A percentile compares a stretch with the other conserved stretches of the same genome.
Conservation (phyloP, 2,888 invertebrate genomes). For the Hartigia nigra region DNA sequence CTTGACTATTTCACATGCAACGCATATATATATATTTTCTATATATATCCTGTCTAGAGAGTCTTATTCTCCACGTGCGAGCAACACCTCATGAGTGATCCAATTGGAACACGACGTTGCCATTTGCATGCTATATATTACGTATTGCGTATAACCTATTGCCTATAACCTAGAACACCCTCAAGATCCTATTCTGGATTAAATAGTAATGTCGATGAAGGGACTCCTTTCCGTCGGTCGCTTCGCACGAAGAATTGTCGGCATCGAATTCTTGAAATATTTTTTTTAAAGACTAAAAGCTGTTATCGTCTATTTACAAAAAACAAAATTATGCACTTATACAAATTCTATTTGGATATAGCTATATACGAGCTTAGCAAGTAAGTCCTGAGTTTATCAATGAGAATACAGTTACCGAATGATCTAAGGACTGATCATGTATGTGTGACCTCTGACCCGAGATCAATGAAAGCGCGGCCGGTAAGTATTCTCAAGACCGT, state of each 20-base stretch:
- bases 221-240: not conserved
- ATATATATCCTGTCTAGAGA: slow-evolving; percentile 14
- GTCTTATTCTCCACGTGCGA: slow-evolving; percentile 28
- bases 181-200: not conserved
- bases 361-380: not conserved
- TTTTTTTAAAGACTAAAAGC: not conserved
- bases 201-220: not conserved
- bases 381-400: not conserved
- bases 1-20: not conserved
- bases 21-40: slow-evolving; percentile 3
- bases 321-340: not conserved
- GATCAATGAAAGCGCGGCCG: not conserved
- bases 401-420: not conserved
- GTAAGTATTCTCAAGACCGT: not conserved
- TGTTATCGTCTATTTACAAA: not conserved
- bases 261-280: not conserved
- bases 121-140: slow-evolving; percentile 45
- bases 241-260: not conserved
- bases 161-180: not conserved
- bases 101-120: slow-evolving; percentile 58
- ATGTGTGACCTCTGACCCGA: not conserved
- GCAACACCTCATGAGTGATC: slow-evolving; percentile 60
- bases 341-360: not conserved
- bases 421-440: not conserved
- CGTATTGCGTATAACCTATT: not conserved